Conservation (phyloP, 2,888 invertebrate species). For the Axea sp. region DNA sequence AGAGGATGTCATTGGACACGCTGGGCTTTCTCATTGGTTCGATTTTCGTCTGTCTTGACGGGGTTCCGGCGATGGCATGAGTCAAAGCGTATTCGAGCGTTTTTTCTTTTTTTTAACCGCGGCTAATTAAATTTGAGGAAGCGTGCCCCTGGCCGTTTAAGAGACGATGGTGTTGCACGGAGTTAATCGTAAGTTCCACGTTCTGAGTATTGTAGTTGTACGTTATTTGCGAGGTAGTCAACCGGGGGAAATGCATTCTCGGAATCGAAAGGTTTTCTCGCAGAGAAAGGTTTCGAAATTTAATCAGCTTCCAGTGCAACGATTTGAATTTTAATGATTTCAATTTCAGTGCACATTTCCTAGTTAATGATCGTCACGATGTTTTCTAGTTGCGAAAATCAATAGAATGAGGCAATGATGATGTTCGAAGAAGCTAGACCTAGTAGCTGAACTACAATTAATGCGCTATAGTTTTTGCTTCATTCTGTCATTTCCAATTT, state of each 20-base stretch:
- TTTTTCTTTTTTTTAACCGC: conserved; percentile 14
- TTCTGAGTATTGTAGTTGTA: conserved; percentile 15
- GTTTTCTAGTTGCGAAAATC: conserved; percentile 29
- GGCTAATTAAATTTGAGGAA: conserved; percentile 14
- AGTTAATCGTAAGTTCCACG: conserved; percentile 76
- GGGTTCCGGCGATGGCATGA: conserved; percentile 40
- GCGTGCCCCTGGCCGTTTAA: conserved; percentile 29
- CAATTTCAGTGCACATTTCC: conserved; percentile 23
- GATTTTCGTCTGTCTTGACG: background rate
- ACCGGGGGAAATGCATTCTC: background rate
- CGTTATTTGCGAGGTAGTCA: background rate
- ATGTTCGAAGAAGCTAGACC: conserved; percentile 1
- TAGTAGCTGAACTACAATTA: background rate
- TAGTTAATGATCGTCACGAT: conserved; percentile 8
- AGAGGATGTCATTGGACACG: conserved; percentile 49
- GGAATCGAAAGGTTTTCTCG: too few species aligned
- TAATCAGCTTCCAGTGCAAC: conserved; percentile 10
- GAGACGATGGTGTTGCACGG: conserved; percentile 78
- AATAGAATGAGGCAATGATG: conserved; percentile 13
- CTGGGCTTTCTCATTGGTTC: conserved; percentile 12
- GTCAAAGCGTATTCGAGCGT: conserved; percentile 24
- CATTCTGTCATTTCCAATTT: too few species aligned
- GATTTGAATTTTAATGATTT: conserved; percentile 12
- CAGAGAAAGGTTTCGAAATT: background rate
- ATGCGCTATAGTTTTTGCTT: too few species aligned